phyloP scores from a whole-genome alignment of 2,113 vertebrate species.

The Donacobius atricapilla region DNA sequence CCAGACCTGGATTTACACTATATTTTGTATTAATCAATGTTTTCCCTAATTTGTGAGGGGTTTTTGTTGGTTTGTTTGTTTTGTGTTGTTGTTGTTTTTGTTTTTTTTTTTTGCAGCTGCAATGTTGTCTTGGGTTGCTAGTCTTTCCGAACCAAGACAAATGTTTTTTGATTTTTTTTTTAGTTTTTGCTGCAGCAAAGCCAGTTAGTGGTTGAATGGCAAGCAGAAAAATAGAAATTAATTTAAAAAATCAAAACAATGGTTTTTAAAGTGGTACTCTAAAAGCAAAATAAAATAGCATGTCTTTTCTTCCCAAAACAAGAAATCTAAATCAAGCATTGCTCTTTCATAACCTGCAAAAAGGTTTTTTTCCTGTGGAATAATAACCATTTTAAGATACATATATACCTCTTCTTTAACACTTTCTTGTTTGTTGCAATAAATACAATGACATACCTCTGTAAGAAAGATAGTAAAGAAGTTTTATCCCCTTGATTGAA shows the following conservation, averaged over 20 bases:
- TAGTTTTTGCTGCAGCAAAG: not conserved
- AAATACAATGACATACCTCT: not conserved
- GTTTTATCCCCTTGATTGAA: not conserved
- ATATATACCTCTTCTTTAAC: not conserved
- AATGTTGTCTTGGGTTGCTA: no score
- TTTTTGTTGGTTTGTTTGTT: no score
- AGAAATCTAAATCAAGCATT: not conserved
- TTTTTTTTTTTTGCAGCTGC: not conserved
- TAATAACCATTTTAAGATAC: not conserved
- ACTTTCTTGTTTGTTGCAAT: not conserved
- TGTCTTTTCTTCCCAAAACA: accelerated
- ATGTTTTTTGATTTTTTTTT: not conserved
- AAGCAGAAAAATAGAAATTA: not conserved
- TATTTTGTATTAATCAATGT: not conserved
- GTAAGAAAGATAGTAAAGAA: not conserved
- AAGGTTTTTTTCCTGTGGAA: not conserved
- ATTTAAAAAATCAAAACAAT: not conserved
- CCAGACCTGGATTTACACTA: not conserved
- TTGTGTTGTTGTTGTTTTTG: no score
- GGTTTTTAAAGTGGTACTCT: not conserved
- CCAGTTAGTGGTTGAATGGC: not conserved
- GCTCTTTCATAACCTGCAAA: not conserved
- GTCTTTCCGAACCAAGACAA: no score
- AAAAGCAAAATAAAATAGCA: not conserved
- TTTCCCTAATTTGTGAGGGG: not conserved